Percentiles rank a stretch among this genome's conserved stretches.
Evolutionary conservation across 2,888 invertebrate species (phyloP).

Genomic region (Podotricha telesiphe): DNA sequence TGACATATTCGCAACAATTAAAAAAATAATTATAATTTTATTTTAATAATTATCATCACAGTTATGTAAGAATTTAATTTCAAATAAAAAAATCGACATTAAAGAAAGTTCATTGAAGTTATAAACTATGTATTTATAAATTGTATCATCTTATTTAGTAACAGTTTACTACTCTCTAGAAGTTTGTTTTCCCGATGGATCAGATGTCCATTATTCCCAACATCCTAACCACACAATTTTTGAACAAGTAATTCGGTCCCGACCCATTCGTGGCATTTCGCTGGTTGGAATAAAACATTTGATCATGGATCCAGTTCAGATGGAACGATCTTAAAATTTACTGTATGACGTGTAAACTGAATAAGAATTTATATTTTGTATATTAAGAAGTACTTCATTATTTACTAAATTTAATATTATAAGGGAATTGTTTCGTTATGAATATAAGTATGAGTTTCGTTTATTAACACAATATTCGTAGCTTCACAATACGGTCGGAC

Average conservation of each 20-base stretch:
- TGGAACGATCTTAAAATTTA: conserved; percentile 38
- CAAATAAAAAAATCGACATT: neutral
- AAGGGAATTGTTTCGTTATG: neutral
- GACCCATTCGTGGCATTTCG: conserved; percentile 72
- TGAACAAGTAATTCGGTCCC: conserved; percentile 70
- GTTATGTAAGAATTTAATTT: no score
- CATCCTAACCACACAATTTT: conserved; percentile 66
- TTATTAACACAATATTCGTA: conserved; percentile 5
- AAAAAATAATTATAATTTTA: no score
- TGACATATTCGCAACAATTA: no score
- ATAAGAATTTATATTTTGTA: neutral
- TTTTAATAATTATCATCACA: no score
- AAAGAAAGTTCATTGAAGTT: neutral
- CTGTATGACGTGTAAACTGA: neutral
- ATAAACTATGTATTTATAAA: conserved; percentile 2
- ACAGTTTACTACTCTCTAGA: conserved; percentile 28
- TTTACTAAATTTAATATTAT: neutral
- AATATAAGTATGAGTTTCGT: neutral
- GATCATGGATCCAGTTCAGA: conserved; percentile 42
- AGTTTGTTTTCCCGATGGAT: conserved; percentile 50
- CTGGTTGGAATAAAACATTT: conserved; percentile 77
- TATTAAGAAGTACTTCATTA: neutral
- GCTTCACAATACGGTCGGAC: conserved; percentile 34
- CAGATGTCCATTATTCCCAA: conserved; percentile 66
- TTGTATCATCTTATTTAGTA: neutral